Conservation (phyloP, 1,140 invertebrate species). For the Protaetia brevitarsis region DNA sequence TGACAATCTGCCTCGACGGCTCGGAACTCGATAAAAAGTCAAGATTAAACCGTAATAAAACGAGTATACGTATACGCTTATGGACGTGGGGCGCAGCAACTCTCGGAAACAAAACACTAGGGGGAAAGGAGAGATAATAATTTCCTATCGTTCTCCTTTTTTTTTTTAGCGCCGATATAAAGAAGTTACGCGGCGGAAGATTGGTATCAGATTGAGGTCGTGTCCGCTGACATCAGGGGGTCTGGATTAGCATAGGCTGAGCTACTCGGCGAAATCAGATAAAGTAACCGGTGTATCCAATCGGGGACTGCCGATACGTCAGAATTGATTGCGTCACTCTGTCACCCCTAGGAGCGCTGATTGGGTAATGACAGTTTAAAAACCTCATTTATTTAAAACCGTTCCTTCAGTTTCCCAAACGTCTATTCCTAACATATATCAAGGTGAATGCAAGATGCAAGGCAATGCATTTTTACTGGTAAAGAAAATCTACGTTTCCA, state of each 20-base stretch:
- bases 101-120: background rate
- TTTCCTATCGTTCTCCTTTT: constrained; percentile 16
- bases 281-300: constrained; percentile 25
- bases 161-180: constrained; percentile 14
- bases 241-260: constrained; percentile 29
- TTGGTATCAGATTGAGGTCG: constrained; percentile 26
- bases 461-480: too few species aligned
- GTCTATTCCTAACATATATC: too few species aligned
- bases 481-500: too few species aligned
- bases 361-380: constrained; percentile 21
- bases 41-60: background rate
- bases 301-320: constrained; percentile 27
- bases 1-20: background rate
- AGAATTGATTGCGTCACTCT: constrained; percentile 29
- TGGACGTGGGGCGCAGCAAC: background rate
- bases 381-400: constrained; percentile 6
- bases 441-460: too few species aligned
- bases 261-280: constrained; percentile 22
- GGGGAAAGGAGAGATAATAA: constrained; percentile 1
- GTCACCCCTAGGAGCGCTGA: constrained; percentile 19
- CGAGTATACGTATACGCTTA: background rate
- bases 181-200: constrained; percentile 19
- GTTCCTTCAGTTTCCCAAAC: too few species aligned
- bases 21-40: background rate
- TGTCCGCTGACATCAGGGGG: constrained; percentile 24